These are phyloP conservation scores for Pardalotus punctatus DNA, from an alignment of 2,113 vertebrate species.

Conservation along the genomic window DNA sequence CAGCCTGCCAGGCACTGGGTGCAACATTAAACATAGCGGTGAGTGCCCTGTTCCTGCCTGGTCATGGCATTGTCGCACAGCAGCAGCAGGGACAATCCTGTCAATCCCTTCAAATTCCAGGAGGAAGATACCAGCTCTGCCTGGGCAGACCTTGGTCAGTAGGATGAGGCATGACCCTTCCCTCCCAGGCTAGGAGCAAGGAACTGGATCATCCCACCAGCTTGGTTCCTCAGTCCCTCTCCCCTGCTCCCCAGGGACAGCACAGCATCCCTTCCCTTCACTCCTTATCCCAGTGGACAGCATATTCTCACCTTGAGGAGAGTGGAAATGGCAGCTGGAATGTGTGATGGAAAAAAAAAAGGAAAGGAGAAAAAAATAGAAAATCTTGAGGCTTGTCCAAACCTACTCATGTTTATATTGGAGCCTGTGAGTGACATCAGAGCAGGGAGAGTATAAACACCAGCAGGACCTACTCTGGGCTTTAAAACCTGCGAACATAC, in stretches of 20 bases:
- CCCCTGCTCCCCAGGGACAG: background rate
- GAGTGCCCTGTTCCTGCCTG: background rate
- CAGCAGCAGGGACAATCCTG: background rate
- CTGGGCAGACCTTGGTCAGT: background rate
- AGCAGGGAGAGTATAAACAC: conserved; percentile 71
- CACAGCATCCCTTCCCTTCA: background rate
- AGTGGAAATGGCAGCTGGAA: conserved; percentile 69
- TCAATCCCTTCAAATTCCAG: background rate
- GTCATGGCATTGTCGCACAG: background rate
- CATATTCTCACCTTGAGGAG: conserved; percentile 51
- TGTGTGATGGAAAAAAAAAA: conserved; percentile 18
- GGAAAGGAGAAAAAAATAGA: background rate
- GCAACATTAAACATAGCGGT: background rate
- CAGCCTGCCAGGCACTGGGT: background rate
- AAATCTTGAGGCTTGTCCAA: conserved; percentile 67
- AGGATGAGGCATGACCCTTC: background rate
- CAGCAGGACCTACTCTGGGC: conserved; percentile 45
- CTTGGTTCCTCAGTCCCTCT: background rate
- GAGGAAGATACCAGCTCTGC: background rate
- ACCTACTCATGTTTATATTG: conserved; percentile 73
- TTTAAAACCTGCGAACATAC: conserved; percentile 47
- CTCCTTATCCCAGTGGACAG: background rate
- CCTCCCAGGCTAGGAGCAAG: background rate
- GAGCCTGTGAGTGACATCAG: conserved; percentile 74
- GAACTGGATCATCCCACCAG: background rate